Percentiles rank a stretch among this genome's conserved stretches.
Conservation (phyloP, 2,113 vertebrate genomes). For the Gulo gulo region DNA sequence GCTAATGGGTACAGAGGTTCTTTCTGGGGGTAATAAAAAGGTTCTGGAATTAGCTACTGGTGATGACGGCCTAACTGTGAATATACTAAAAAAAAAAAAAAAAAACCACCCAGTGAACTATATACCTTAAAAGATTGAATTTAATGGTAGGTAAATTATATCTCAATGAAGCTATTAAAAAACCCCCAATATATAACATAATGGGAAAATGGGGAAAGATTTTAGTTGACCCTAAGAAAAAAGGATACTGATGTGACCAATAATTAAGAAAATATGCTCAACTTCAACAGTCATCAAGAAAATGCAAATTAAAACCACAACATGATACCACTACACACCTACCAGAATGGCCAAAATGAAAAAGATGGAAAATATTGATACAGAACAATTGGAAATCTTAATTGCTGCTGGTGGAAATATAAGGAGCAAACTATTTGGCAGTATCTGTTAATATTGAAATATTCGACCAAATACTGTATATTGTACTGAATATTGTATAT, state of each 20-base stretch:
- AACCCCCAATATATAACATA: neutral
- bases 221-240: constrained; percentile 12
- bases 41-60: neutral
- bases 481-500: too few relatives aligned
- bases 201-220: neutral
- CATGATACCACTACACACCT: neutral
- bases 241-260: neutral
- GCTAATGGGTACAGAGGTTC: neutral
- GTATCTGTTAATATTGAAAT: neutral
- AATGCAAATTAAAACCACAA: constrained; percentile 2
- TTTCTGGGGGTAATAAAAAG: neutral
- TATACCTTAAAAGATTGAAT: neutral
- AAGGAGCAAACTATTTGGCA: neutral
- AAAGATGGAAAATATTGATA: neutral
- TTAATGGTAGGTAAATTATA: neutral
- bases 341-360: neutral
- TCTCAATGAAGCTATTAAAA: neutral
- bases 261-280: neutral
- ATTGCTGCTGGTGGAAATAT: neutral
- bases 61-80: neutral
- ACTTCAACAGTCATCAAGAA: neutral
- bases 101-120: neutral
- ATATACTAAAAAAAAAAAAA: neutral
- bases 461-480: neutral
- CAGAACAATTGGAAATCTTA: neutral